Evolutionary conservation across 1,140 invertebrate species (phyloP), one percentile per base, ranked within the genome.

Genomic region (Ceratina calcarata): DNA sequence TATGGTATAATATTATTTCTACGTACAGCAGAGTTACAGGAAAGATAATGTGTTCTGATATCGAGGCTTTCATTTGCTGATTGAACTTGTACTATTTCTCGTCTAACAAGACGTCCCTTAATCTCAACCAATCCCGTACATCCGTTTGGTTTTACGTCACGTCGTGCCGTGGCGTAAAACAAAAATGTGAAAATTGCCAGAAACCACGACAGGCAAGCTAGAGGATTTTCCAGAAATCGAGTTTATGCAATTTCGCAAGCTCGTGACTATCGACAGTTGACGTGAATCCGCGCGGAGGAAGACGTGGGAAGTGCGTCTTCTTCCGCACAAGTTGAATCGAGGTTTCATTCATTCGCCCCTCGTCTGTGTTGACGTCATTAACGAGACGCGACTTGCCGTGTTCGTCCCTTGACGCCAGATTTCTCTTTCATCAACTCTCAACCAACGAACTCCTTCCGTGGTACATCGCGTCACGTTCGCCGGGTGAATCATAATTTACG

Each of bases 221-320:
- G 24, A 45, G 58, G 78, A 82, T 82, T 75, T 81, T 57, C 51
- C n/a, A 51, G 80, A 79, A 84, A 78, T 70, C 69, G 83, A 79
- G 53, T 82, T 84, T 69, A 69, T 65, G 80, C 78, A 74, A 82
- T 45, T 82, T 84, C 69, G 45, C 65, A 37, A 66, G 67, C 67
- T 76, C 70, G 60, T 60, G 78, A 83, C 81, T 81, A 84, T 84
- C 75, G 80, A 84, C 82, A 79, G 80, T 79, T 82, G 70, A 84
- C 75, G 78, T 70, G 79, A 84, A 84, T 84, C 75, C 69, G 58
- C 71, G 75, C 64, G 64, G 75, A 84, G 60, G 64, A 22, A 66
- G 64, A 45, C 37, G 37, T 10, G 37, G 37, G 37, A 10, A 45
- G 37, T 45, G 37, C 37, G 10, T 10, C 32, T 66, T 66, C 20